These are phyloP conservation scores for Premnoplex brunnescens DNA, from an alignment of 2,797 vertebrate genomes.

Conservation along the genomic window DNA sequence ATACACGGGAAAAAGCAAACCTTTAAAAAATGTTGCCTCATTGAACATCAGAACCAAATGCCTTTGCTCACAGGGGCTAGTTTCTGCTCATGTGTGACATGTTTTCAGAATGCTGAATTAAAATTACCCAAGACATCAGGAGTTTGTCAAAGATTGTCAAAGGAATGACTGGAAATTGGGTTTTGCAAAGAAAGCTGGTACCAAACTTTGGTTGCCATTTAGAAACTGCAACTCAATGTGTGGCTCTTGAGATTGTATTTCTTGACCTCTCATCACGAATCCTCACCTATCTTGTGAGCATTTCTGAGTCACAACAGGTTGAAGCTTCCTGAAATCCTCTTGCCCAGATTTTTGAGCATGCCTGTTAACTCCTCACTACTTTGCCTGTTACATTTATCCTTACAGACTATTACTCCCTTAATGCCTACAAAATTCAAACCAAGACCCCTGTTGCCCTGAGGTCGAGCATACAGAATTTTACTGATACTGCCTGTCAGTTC, in stretches of 20 bases:
- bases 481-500: background rate
- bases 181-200: background rate
- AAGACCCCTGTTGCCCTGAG: background rate
- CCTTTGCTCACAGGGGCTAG: background rate
- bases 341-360: background rate
- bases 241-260: background rate
- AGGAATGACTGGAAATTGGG: background rate
- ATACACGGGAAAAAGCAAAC: background rate
- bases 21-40: background rate
- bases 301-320: background rate
- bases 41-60: background rate
- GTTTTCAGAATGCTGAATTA: background rate
- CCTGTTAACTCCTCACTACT: background rate
- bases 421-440: background rate
- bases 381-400: background rate
- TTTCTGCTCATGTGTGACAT: background rate
- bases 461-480: background rate
- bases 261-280: background rate
- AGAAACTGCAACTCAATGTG: background rate
- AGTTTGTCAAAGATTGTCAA: background rate
- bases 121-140: background rate
- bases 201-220: background rate
- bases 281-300: background rate
- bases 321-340: background rate
- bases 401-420: background rate